Evolutionary conservation across 2,888 invertebrate species (phyloP).

Genomic region (Leucoma salicis): DNA sequence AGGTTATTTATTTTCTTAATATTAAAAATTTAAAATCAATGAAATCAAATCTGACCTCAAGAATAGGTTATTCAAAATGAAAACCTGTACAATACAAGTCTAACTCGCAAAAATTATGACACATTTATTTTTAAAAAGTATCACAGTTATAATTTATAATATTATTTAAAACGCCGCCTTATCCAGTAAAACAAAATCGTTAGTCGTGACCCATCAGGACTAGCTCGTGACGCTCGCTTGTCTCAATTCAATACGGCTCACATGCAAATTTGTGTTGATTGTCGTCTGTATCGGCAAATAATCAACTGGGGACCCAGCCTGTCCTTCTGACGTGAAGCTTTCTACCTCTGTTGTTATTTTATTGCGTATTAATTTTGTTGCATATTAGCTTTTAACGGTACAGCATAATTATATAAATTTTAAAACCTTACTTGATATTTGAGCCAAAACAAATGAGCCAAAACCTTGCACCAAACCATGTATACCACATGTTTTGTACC

Average conservation of each 20-base stretch:
- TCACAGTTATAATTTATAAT: background rate
- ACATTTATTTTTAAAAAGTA: background rate
- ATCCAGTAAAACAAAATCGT: slow-evolving; percentile 31
- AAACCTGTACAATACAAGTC: no score
- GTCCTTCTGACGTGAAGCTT: slow-evolving; percentile 15
- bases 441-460: no score
- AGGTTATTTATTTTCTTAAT: no score
- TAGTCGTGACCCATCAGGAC: slow-evolving; percentile 43
- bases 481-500: no score
- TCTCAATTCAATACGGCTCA: slow-evolving; percentile 70
- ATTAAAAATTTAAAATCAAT: no score
- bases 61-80: no score
- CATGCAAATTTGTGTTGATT: slow-evolving; percentile 74
- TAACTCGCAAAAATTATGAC: no score
- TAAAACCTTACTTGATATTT: no score
- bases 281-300: slow-evolving; percentile 69
- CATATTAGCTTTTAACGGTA: slow-evolving; percentile 15
- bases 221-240: slow-evolving; percentile 51
- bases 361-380: slow-evolving; percentile 32
- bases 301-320: slow-evolving; percentile 46
- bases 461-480: no score
- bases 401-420: slow-evolving; percentile 24
- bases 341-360: slow-evolving; percentile 20
- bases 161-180: slow-evolving; percentile 9
- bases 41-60: no score